Evolutionary conservation across 2,113 vertebrate genomes (phyloP).

Genomic region (Chlorocebus sabaeus): DNA sequence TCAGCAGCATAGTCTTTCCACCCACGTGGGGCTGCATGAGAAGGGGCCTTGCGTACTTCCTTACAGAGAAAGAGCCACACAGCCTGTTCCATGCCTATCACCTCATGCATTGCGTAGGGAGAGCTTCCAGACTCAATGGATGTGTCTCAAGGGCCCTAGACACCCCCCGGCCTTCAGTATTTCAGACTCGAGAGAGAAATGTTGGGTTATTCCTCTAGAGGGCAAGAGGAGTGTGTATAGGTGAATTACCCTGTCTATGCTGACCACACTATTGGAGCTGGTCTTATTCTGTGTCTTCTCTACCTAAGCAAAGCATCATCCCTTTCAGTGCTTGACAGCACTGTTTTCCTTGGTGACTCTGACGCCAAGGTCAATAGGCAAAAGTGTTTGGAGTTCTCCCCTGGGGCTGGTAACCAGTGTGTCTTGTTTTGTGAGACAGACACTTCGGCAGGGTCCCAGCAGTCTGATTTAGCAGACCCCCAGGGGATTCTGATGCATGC

Average conservation of each 20-base stretch:
- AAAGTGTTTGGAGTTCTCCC: too few species aligned
- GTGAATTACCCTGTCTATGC: not conserved
- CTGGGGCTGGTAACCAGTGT: not conserved
- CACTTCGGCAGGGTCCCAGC: not conserved
- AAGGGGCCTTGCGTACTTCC: not conserved
- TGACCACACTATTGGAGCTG: not conserved
- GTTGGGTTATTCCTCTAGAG: too few species aligned
- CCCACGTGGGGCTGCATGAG: too few species aligned
- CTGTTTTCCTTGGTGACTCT: not conserved
- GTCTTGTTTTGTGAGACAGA: not conserved
- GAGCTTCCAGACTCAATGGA: not conserved
- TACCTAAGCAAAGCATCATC: not conserved
- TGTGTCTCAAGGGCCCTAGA: too few species aligned
- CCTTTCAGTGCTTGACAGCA: too few species aligned
- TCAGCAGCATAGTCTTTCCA: not conserved
- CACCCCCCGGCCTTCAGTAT: not conserved
- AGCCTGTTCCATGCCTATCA: not conserved
- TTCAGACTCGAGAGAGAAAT: not conserved
- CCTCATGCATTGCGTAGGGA: not conserved
- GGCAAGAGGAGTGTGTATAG: not conserved
- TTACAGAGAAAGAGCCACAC: too few species aligned
- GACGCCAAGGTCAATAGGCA: not conserved
- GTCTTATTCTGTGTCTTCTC: not conserved
- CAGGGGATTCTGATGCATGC: not conserved
- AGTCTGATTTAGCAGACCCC: not conserved